phyloP scores from a whole-genome alignment of 2,888 invertebrate genomes.

The Melipona bicolor region DNA sequence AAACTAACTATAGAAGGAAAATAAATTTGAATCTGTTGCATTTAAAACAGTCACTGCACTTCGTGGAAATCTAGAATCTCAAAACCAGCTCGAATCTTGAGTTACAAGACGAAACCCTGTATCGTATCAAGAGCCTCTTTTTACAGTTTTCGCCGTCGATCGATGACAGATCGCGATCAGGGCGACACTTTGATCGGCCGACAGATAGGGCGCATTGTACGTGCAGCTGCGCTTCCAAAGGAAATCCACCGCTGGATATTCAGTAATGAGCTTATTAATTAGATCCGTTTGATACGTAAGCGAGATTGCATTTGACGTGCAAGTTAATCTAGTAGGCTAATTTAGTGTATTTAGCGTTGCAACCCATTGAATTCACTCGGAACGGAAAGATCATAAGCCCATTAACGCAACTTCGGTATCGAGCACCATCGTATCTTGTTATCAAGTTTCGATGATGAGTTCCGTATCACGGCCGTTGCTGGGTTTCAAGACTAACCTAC shows the following conservation, averaged over 20 bases:
- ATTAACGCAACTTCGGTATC: slow-evolving; percentile 30
- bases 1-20: too few relatives aligned
- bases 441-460: slow-evolving; percentile 38
- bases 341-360: slow-evolving; percentile 42
- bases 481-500: background rate
- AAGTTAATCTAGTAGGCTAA: slow-evolving; percentile 44
- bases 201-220: slow-evolving; percentile 25
- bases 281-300: slow-evolving; percentile 39
- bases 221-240: slow-evolving; percentile 38
- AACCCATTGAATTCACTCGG: slow-evolving; percentile 22
- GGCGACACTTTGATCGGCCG: background rate
- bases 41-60: too few relatives aligned
- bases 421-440: slow-evolving; percentile 32
- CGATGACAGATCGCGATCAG: background rate
- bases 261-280: slow-evolving; percentile 57
- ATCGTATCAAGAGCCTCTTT: too few relatives aligned
- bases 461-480: background rate
- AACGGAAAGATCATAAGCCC: slow-evolving; percentile 45
- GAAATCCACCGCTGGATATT: slow-evolving; percentile 30
- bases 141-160: background rate
- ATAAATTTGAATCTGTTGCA: too few relatives aligned
- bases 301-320: slow-evolving; percentile 41
- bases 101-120: too few relatives aligned
- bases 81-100: too few relatives aligned
- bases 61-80: too few relatives aligned